phyloP scores from a whole-genome alignment of 1,140 invertebrate genomes.

The Ceratosolen solmsi region DNA sequence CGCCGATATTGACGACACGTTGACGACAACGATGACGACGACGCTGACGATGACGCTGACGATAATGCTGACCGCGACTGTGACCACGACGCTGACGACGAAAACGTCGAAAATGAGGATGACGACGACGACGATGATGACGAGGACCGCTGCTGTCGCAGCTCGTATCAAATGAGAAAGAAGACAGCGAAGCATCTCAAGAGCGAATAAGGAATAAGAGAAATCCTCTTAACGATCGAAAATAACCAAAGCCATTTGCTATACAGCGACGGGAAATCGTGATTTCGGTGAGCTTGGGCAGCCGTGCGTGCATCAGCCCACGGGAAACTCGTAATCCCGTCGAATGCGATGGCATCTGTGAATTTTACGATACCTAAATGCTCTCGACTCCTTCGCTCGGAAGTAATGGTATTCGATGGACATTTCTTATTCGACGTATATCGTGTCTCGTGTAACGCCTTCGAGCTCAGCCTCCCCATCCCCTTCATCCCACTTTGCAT shows the following conservation, averaged over 20 bases:
- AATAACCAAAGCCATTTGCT: slow-evolving; percentile 48
- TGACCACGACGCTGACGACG: too few relatives aligned
- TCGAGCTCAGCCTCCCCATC: background rate
- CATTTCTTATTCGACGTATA: slow-evolving; percentile 42
- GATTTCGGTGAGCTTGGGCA: slow-evolving; percentile 29
- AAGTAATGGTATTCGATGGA: slow-evolving; percentile 46
- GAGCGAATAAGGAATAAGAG: slow-evolving; percentile 39
- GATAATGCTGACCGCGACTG: too few relatives aligned
- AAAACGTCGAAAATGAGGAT: background rate
- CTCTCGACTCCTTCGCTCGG: slow-evolving; percentile 42
- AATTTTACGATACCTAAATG: slow-evolving; percentile 47
- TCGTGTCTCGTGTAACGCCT: background rate
- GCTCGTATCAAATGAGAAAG: slow-evolving; percentile 28
- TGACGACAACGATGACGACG: background rate
- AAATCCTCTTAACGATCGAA: slow-evolving; percentile 48
- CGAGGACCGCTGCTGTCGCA: background rate
- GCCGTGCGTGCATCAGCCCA: slow-evolving; percentile 30
- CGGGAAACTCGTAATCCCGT: slow-evolving; percentile 38
- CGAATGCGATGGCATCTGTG: slow-evolving; percentile 45
- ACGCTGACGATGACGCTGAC: too few relatives aligned
- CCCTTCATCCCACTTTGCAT: background rate
- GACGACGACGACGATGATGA: too few relatives aligned
- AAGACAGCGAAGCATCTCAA: background rate
- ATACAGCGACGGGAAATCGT: slow-evolving; percentile 12
- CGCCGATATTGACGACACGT: background rate